Evolutionary conservation across 2,888 invertebrate genomes (phyloP), one percentile per base, ranked within the genome.

Genomic region (Philaethria dido): DNA sequence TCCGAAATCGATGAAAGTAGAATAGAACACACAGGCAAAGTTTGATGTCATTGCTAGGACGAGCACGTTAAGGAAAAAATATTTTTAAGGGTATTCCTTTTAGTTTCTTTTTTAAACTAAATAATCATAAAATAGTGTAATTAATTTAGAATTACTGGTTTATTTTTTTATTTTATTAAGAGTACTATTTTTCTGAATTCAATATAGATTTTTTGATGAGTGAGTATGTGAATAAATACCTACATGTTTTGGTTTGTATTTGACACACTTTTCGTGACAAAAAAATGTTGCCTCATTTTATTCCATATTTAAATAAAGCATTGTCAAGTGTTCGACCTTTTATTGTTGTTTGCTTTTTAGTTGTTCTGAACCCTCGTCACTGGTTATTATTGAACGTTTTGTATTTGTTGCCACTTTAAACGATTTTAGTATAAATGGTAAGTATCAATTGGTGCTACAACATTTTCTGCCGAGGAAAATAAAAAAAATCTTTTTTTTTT

Each of bases 261-360:
- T 52, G 16, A 29, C 29, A 16, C n/a, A 52, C 16, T 29, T 52
- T 50, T 50, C 4, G 29, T 52, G 22, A n/a, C n/a, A n/a, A 52
- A 9, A 29, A 16, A 52, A 52, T n/a, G 11, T 52, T 50, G 50
- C 50, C 20, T 39, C 39, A 22, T 42, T 57, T 57, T 57, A 42
- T 39, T 20, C 36, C 55, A 39, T 55, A 20, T 57, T 50, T 63
- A 44, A 47, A 64, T 52, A 64, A 52, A 55, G 60, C 54, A 61
- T 55, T 64, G 60, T 61, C 20, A 33, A 66, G 33, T 18, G 8
- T 48, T 64, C 47, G 5, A 44, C 42, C 52, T 64, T 55, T 47
- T 54, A 42, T 18, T 39, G 52, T 68, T 67, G 55, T 67, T 68
- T 63, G 20, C 36, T 54, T 54, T 68, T 54, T 45, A 45, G 44